These are phyloP conservation scores for Setophaga kirtlandii DNA, from an alignment of 2,113 vertebrate genomes.

Conservation along the genomic window DNA sequence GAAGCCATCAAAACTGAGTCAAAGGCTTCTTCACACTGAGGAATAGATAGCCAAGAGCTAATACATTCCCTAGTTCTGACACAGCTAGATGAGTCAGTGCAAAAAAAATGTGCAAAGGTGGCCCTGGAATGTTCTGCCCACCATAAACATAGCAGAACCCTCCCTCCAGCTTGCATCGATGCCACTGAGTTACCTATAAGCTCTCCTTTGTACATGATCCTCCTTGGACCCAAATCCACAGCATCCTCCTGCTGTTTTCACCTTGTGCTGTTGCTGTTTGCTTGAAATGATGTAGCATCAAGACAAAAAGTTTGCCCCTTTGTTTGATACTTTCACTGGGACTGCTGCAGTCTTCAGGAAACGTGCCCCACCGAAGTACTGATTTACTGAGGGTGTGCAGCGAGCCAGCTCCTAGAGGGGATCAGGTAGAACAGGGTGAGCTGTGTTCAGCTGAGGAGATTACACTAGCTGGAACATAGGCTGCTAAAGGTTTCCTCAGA, in stretches of 20 bases:
- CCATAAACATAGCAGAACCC: not conserved
- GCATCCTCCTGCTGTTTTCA: not conserved
- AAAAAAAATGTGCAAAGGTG: not conserved
- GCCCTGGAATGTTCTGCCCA: not conserved
- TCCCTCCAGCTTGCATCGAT: not conserved
- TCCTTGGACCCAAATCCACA: not conserved
- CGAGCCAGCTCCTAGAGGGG: accelerated
- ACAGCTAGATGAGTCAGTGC: not conserved
- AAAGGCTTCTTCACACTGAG: not conserved
- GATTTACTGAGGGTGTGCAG: not conserved
- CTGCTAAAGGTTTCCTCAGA: not conserved
- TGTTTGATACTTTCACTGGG: not conserved
- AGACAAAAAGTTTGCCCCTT: not conserved
- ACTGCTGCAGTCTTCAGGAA: not conserved
- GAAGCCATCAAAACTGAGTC: not conserved
- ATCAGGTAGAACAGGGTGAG: not conserved
- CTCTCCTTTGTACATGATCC: not conserved
- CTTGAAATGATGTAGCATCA: not conserved
- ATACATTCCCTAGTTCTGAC: not conserved
- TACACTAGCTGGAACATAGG: not conserved
- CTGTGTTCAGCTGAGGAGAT: not conserved
- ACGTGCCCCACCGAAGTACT: accelerated
- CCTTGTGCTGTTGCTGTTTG: not conserved
- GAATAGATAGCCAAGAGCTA: not conserved
- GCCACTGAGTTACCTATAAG: not conserved